A percentile compares a stretch with the other conserved stretches of the same genome.
Evolutionary conservation across 2,113 vertebrate genomes (phyloP).

Genomic region (Pachycephala philippinensis): DNA sequence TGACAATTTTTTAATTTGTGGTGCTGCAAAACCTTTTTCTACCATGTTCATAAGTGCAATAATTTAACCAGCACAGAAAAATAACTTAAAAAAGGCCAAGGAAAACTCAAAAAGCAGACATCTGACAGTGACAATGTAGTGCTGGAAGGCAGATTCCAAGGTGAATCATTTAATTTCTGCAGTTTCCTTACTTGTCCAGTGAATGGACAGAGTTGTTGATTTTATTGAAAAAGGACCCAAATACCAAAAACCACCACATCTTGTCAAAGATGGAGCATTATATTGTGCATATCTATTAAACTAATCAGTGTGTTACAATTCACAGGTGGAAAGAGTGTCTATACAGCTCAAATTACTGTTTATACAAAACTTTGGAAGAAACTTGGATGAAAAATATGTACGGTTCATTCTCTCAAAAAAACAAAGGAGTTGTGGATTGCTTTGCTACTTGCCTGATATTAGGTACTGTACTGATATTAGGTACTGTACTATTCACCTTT

Average conservation of each 20-base stretch:
- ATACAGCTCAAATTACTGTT: background rate
- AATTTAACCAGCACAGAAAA: background rate
- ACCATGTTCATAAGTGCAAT: background rate
- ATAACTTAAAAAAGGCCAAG: background rate
- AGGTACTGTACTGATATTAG: no score
- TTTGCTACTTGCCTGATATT: background rate
- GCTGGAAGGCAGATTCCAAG: background rate
- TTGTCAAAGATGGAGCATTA: background rate
- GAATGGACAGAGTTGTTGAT: background rate
- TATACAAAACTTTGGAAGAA: background rate
- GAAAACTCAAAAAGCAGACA: background rate
- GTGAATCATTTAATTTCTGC: background rate
- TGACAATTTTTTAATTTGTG: background rate
- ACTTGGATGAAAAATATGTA: background rate
- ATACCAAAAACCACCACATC: no score
- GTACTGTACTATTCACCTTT: background rate
- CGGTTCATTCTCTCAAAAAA: background rate
- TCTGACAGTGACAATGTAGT: background rate
- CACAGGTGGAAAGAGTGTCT: background rate
- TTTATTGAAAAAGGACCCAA: background rate
- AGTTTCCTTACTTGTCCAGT: background rate
- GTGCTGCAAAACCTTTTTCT: background rate
- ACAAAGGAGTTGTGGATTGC: background rate
- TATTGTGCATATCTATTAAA: background rate
- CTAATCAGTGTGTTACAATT: background rate